Evolutionary conservation across 2,797 vertebrate genomes (phyloP).

Genomic region (Gallinago stenura): DNA sequence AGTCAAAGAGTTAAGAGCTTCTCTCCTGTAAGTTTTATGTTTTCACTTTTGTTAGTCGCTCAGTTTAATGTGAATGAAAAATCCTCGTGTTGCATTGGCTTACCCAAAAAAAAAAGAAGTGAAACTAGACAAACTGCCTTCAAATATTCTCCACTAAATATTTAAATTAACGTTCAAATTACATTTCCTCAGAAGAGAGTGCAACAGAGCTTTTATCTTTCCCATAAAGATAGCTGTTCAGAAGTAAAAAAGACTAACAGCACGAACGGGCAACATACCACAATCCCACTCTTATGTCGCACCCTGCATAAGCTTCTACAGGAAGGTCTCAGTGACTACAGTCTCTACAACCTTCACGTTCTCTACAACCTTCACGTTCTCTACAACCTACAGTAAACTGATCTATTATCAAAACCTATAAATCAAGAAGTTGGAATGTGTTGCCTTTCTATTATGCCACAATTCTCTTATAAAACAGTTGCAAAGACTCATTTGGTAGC

Average conservation of each 20-base stretch:
- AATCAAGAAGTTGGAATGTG: background rate
- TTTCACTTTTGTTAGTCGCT: background rate
- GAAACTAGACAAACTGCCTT: conserved; percentile 25
- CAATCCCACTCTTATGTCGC: background rate
- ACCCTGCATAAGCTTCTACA: background rate
- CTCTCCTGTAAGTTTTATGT: background rate
- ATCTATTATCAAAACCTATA: background rate
- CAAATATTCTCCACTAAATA: background rate
- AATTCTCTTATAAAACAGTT: background rate
- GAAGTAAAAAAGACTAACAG: background rate
- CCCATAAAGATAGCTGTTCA: background rate
- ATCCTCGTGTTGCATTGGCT: background rate
- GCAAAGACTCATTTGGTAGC: background rate
- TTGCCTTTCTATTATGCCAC: background rate
- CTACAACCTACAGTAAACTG: background rate
- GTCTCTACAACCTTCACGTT: background rate
- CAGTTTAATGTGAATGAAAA: background rate
- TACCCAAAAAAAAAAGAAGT: background rate
- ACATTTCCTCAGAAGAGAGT: background rate
- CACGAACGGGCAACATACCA: background rate
- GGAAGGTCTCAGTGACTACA: background rate
- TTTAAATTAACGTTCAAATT: background rate
- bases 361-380: background rate
- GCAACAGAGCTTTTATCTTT: background rate
- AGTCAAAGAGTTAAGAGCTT: background rate